Conservation (phyloP, 2,113 vertebrate genomes). For the Psittacula cyanocephala region DNA sequence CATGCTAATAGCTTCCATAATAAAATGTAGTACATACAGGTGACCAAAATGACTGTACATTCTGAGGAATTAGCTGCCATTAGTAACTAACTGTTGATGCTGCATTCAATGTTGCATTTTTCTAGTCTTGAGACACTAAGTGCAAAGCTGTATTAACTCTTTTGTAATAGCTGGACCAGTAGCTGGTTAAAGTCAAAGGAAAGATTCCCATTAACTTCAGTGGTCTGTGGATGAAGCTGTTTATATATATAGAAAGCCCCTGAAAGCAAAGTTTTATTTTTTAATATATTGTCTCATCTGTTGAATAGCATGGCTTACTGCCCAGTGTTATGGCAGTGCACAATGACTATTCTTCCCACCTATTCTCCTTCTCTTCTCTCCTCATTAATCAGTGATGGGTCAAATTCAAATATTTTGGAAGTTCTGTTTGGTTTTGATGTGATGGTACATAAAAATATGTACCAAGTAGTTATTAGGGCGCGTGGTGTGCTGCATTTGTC, state of each 20-base stretch:
- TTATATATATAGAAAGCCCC: constrained; percentile 50
- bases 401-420: constrained; percentile 50
- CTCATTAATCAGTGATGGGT: constrained; percentile 55
- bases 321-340: constrained; percentile 56
- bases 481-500: constrained; percentile 60
- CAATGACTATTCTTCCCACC: constrained; percentile 65
- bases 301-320: constrained; percentile 57
- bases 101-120: not conserved
- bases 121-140: not conserved
- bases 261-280: constrained; percentile 39
- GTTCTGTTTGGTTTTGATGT: constrained; percentile 52
- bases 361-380: constrained; percentile 56
- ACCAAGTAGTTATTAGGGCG: constrained; percentile 14
- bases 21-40: not conserved
- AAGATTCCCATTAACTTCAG: constrained; percentile 36
- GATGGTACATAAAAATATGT: constrained; percentile 49
- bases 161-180: not conserved
- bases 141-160: not conserved
- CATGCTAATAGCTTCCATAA: not conserved
- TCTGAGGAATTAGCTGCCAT: not conserved
- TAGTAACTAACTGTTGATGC: not conserved
- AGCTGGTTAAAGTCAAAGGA: constrained; percentile 25
- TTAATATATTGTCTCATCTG: constrained; percentile 55
- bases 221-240: constrained; percentile 27
- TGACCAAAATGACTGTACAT: not conserved